These are phyloP conservation scores for Drosophila phalerata DNA, from an alignment of 2,888 invertebrate species.

Conservation along the genomic window DNA sequence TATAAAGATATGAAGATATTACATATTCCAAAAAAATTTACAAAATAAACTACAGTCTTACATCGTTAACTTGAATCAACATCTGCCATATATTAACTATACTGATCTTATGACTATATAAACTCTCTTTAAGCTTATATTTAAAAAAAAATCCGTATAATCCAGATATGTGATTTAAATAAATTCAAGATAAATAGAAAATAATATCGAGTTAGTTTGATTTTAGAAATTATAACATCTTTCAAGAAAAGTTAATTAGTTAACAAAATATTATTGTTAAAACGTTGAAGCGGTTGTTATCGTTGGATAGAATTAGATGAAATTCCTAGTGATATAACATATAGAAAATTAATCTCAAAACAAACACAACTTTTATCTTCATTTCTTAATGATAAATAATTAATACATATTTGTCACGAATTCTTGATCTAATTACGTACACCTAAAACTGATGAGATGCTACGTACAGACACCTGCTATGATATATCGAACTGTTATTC, in stretches of 20 bases:
- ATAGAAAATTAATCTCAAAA: too few species aligned
- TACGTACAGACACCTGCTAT: neutral
- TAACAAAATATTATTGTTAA: too few species aligned
- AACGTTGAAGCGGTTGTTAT: too few species aligned
- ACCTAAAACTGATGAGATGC: neutral
- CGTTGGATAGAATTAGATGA: too few species aligned
- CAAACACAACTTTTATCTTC: too few species aligned
- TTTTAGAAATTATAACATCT: too few species aligned
- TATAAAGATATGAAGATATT: neutral
- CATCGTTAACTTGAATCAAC: neutral
- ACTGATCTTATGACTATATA: neutral
- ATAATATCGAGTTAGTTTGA: too few species aligned
- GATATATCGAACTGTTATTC: conserved; percentile 18
- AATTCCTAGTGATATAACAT: too few species aligned
- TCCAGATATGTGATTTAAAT: too few species aligned
- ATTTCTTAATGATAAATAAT: too few species aligned
- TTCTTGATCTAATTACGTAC: neutral
- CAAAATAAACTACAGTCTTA: neutral
- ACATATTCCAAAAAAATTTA: neutral
- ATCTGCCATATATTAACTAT: neutral
- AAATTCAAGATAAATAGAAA: neutral
- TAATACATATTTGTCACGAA: neutral
- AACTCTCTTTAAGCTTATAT: neutral
- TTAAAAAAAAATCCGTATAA: neutral
- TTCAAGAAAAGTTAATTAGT: too few species aligned